Evolutionary conservation across 2,113 vertebrate genomes (phyloP), one percentile per base, ranked within the genome.

Genomic region (Dromaius novaehollandiae): DNA sequence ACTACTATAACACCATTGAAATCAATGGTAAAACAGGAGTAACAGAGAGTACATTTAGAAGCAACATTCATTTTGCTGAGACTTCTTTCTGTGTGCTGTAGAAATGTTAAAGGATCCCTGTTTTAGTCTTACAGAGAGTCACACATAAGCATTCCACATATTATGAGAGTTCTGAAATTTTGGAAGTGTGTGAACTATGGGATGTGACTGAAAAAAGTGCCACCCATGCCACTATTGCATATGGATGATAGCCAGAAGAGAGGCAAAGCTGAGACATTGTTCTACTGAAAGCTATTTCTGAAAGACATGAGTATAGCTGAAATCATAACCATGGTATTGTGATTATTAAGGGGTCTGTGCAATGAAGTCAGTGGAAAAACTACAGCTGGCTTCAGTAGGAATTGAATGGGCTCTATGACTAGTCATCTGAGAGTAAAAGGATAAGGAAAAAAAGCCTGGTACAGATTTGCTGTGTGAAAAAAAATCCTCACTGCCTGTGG

Each of bases 351-450:
- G 81, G 65, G 55, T 42, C 60, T 80, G 55, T 63, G 68, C 88
- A 68, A 25, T 81, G 79, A 88, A 94, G 68, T 77, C 91, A 93
- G 73, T 64, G 88, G 90, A 34, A 93, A 96, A 94, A 91, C 80
- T 82, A 80, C 73, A 96, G 44, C 82, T 90, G 90, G 26, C 64
- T 90, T 81, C 76, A 58, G 14, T 17, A 90, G 68, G 86, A 93
- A 81, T 24, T 74, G 85, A 83, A 91, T 34, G 64, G 79, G 44
- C 26, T 66, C 44, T 36, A 36, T 34, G 48, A 80, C 0, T 3
- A 93, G 85, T 25, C 85, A 85, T 34, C 53, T 86, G 88, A 83
- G 71, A 85, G 85, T 65, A 80, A 82, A 88, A 88, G 30, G 34
- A 88, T 68, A 55, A 44, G 68, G 79, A 51, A 15, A 48, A 82